These are phyloP conservation scores for Drosophila serrata DNA, from an alignment of 1,140 invertebrate species.

Conservation along the genomic window DNA sequence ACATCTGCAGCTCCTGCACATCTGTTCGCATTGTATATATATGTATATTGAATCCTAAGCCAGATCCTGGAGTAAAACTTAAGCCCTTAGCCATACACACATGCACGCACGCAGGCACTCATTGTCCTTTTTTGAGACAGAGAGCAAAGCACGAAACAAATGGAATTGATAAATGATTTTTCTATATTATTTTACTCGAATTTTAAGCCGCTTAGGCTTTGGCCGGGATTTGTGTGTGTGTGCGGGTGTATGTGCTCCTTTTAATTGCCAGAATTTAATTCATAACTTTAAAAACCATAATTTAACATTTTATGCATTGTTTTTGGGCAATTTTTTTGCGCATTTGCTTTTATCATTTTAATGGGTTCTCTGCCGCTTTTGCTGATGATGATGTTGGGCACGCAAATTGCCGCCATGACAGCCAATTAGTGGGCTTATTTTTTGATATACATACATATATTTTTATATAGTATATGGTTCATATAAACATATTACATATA, in stretches of 20 bases:
- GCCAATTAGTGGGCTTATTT: slow-evolving; percentile 60
- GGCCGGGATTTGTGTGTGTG: slow-evolving; percentile 7
- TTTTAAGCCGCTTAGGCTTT: slow-evolving; percentile 47
- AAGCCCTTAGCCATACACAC: slow-evolving; percentile 39
- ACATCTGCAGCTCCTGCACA: slow-evolving; percentile 61
- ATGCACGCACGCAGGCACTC: slow-evolving; percentile 30
- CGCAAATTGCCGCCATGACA: slow-evolving; percentile 57
- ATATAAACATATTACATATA: slow-evolving; percentile 10
- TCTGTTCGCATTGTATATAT: slow-evolving; percentile 72
- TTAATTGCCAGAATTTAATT: slow-evolving; percentile 41
- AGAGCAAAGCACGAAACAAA: background rate
- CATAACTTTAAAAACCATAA: slow-evolving; percentile 43
- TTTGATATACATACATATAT: slow-evolving; percentile 31
- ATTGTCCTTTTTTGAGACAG: slow-evolving; percentile 22
- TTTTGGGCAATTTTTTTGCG: slow-evolving; percentile 8
- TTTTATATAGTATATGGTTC: slow-evolving; percentile 7
- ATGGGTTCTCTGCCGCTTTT: slow-evolving; percentile 32
- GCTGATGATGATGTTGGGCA: slow-evolving; percentile 23
- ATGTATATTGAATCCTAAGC: slow-evolving; percentile 50
- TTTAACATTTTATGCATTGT: slow-evolving; percentile 30
- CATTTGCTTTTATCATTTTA: slow-evolving; percentile 43
- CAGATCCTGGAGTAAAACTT: slow-evolving; percentile 52
- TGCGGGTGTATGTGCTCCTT: background rate
- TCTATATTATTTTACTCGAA: slow-evolving; percentile 28
- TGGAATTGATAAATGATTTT: slow-evolving; percentile 42